phyloP scores from a whole-genome alignment of 2,113 vertebrate genomes.

The Hemibates koningsi region DNA sequence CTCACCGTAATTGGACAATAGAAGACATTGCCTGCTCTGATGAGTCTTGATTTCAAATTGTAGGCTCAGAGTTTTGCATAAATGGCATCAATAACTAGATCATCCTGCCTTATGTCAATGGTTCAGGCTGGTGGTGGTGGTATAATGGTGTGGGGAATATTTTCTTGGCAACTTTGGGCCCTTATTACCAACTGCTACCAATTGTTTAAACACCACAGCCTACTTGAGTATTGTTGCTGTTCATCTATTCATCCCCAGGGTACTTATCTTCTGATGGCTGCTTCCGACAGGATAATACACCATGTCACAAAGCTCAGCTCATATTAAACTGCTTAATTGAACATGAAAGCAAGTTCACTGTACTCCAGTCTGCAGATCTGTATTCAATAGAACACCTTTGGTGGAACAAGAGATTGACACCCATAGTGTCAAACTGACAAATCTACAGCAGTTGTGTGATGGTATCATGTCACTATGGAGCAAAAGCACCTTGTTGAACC shows the following conservation, averaged over 20 bases:
- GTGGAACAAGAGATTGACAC: neutral
- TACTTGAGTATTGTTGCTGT: neutral
- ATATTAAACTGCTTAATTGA: neutral
- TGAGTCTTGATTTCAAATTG: neutral
- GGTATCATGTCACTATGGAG: fast-evolving
- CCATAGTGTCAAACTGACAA: neutral
- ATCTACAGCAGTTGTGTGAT: neutral
- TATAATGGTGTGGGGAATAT: neutral
- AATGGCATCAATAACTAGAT: neutral
- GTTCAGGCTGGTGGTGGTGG: neutral
- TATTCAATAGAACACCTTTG: neutral
- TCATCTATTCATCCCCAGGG: neutral
- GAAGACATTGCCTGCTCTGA: neutral
- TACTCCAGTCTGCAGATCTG: neutral
- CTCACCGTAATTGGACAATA: neutral
- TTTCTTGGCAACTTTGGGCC: neutral
- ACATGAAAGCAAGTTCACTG: neutral
- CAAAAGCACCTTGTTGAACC: neutral
- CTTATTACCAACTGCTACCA: neutral
- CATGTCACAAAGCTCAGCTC: neutral
- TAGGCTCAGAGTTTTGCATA: neutral
- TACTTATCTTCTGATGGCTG: neutral
- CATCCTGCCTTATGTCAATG: neutral
- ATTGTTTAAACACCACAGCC: neutral
- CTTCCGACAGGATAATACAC: neutral